Percentiles rank a stretch among this genome's conserved stretches.
Evolutionary conservation across 2,113 vertebrate genomes (phyloP).

Genomic region (Pteropus alecto): DNA sequence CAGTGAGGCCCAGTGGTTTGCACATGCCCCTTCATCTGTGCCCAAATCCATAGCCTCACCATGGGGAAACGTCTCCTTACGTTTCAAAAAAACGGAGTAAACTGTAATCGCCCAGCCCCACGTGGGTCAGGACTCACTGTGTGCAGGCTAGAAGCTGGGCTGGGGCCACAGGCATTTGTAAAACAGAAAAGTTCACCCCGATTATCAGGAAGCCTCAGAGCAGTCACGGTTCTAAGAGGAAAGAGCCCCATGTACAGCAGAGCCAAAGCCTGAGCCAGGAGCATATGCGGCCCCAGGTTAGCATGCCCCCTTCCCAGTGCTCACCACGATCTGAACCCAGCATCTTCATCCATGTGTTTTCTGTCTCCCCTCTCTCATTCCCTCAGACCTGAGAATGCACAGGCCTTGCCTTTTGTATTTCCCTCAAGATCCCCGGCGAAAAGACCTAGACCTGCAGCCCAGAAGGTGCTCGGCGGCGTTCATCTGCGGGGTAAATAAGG

Average conservation of each 20-base stretch:
- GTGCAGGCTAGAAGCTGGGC: no score
- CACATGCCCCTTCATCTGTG: background rate
- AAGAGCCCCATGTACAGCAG: background rate
- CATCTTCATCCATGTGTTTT: background rate
- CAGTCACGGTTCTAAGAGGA: background rate
- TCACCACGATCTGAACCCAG: no score
- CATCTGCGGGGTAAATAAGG: background rate
- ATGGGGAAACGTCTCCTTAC: background rate
- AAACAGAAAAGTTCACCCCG: background rate
- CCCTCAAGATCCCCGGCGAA: background rate
- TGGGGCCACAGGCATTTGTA: accelerated
- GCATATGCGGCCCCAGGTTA: background rate
- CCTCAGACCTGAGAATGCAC: background rate
- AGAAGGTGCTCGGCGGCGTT: accelerated
- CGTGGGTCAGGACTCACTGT: background rate
- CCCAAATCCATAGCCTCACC: background rate
- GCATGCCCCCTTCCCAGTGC: background rate
- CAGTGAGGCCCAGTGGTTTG: background rate
- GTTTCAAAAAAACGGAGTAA: background rate
- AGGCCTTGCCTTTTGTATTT: background rate
- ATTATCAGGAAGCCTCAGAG: background rate
- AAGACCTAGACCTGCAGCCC: background rate
- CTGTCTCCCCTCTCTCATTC: background rate
- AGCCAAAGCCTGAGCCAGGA: background rate
- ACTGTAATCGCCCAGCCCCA: background rate